Evolutionary conservation across 2,888 invertebrate species (phyloP), one percentile per base, ranked within the genome.

Genomic region (Chromoteleia sp.): DNA sequence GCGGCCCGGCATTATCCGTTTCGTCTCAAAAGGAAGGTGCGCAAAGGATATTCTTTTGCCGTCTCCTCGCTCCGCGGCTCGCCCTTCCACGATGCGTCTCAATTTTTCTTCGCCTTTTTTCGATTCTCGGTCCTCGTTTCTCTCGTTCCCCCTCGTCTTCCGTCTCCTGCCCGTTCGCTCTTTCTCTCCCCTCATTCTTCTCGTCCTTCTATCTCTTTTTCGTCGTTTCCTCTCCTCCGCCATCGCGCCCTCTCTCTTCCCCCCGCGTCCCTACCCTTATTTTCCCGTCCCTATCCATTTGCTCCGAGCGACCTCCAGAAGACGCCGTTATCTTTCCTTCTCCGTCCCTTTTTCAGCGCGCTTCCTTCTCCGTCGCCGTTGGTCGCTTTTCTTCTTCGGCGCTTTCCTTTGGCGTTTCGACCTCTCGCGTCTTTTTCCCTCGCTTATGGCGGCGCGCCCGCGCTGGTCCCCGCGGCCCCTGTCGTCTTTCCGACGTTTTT

Each of bases 71-170:
- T 30, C 30, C 41, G 15, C 54, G 50, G 73, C 84, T 84, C 85
- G 81, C 84, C 84, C 85, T 78, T 81, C 68, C 70, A 83, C 87
- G 86, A 88, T 89, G 87, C 88, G 85, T 89, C 88, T 88, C 88
- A 86, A 88, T 89, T 89, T 89, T 89, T 89, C 88, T 87, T 87
- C 84, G 85, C 84, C 86, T 85, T 87, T 88, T 86, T 87, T 89
- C 85, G 84, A 86, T 85, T 87, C 86, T 83, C 85, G 83, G 82
- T 85, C 85, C 77, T 83, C 83, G 75, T 81, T 91, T 90, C 91
- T 90, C 91, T 88, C 86, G 86, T 83, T 86, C 86, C 48, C 29
- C 4, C 45, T 21, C 86, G 29, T 85, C 84, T 30, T 36, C 29
- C 36, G 21, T 8, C 8, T 41, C 14, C 30, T 15, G 7, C 14